Percentiles rank a stretch among this genome's conserved stretches.
phyloP scores from a whole-genome alignment of 1,140 invertebrate genomes.

The Diprion similis region DNA sequence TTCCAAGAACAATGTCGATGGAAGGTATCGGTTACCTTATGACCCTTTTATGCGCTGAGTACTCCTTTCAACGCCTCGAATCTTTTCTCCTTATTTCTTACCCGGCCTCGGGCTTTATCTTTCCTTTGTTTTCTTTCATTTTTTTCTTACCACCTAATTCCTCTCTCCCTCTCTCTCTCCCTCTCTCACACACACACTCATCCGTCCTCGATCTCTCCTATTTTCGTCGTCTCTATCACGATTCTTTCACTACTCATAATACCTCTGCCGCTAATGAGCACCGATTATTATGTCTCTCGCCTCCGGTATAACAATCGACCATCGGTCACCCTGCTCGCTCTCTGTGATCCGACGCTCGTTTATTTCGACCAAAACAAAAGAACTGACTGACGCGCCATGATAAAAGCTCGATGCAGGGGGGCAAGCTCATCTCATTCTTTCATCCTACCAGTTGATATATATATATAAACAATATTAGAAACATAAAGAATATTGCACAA shows the following conservation, averaged over 20 bases:
- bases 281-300: slow-evolving; percentile 42
- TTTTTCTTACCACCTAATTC: slow-evolving; percentile 21
- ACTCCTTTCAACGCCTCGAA: slow-evolving; percentile 46
- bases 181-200: not conserved
- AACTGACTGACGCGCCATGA: not conserved
- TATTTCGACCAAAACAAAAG: slow-evolving; percentile 39
- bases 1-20: slow-evolving; percentile 35
- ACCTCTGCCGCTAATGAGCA: slow-evolving; percentile 45
- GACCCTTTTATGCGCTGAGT: slow-evolving; percentile 32
- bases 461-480: not conserved
- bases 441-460: not conserved
- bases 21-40: slow-evolving; percentile 45
- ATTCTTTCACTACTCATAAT: slow-evolving; percentile 40
- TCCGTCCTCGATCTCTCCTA: not conserved
- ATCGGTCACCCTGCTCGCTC: slow-evolving; percentile 37
- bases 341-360: slow-evolving; percentile 38
- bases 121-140: slow-evolving; percentile 11
- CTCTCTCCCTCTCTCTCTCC: slow-evolving; percentile 22
- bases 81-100: slow-evolving; percentile 19
- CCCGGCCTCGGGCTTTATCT: not conserved
- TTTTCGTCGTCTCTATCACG: not conserved
- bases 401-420: no score
- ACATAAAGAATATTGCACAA: no score
- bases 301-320: slow-evolving; percentile 39
- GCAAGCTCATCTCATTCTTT: not conserved